Evolutionary conservation across 2,888 invertebrate species (phyloP).

Genomic region (Lamellibrachia columna): DNA sequence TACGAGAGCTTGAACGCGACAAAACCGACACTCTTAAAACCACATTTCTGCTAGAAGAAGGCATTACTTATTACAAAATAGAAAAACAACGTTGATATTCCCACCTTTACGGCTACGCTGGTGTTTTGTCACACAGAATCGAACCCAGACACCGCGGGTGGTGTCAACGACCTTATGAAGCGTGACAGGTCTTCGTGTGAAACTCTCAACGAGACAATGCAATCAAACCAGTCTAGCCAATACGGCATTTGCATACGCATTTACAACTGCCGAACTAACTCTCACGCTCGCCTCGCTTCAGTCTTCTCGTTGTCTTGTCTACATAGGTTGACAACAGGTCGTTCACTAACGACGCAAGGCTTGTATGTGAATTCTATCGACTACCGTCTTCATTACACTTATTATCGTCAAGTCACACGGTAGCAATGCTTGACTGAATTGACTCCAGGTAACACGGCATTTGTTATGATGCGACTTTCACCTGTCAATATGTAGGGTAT

Average conservation of each 20-base stretch:
- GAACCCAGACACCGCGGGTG: too few species aligned
- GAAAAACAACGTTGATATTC: background rate
- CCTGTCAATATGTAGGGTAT: background rate
- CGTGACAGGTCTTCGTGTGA: background rate
- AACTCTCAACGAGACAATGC: background rate
- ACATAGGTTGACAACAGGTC: background rate
- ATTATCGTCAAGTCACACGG: background rate
- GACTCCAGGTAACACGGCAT: background rate
- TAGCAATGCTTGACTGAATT: background rate
- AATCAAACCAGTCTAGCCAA: background rate
- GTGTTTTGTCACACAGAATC: too few species aligned
- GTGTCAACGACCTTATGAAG: background rate
- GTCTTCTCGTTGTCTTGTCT: background rate
- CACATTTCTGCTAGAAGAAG: too few species aligned
- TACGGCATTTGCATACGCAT: background rate
- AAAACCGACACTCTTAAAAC: too few species aligned
- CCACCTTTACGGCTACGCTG: background rate
- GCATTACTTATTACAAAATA: background rate
- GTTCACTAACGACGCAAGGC: background rate
- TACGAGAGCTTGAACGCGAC: too few species aligned
- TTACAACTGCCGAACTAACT: background rate
- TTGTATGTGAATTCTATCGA: background rate
- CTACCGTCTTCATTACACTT: background rate
- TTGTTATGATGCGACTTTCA: background rate
- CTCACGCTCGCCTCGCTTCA: background rate